Evolutionary conservation across 2,113 vertebrate species (phyloP).

Genomic region (Calonectris borealis): DNA sequence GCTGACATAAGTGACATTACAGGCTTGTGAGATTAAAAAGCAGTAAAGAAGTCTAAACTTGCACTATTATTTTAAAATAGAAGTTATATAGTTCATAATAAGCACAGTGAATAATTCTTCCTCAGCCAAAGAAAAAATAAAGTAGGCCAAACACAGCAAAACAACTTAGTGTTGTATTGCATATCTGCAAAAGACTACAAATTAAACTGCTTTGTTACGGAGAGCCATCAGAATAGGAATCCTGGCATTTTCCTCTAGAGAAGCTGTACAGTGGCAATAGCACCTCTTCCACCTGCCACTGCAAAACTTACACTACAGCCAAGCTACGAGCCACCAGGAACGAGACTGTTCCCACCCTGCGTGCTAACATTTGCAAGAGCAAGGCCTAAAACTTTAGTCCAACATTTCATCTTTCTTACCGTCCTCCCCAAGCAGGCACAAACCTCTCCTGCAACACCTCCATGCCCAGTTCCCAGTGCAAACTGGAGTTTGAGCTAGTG

Average conservation of each 20-base stretch:
- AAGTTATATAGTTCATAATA: background rate
- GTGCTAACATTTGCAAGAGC: background rate
- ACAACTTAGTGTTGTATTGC: fast-evolving
- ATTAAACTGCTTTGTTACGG: background rate
- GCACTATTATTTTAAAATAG: background rate
- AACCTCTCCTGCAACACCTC: fast-evolving
- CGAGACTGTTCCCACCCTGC: fast-evolving
- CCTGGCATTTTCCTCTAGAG: background rate
- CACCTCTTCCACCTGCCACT: background rate
- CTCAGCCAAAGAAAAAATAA: background rate
- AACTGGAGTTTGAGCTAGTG: fast-evolving
- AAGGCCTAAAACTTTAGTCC: background rate
- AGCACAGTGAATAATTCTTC: background rate
- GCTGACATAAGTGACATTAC: background rate
- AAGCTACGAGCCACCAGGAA: background rate
- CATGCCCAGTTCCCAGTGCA: fast-evolving
- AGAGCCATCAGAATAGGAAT: background rate
- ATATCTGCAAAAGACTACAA: background rate
- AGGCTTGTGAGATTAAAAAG: background rate
- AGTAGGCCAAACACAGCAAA: background rate
- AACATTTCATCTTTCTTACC: fast-evolving
- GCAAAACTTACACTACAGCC: background rate
- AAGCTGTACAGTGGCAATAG: background rate
- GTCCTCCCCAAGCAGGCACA: background rate
- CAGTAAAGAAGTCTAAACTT: background rate